These are phyloP conservation scores for Neoitamus cyanurus DNA, from an alignment of 2,888 invertebrate genomes.

Conservation along the genomic window DNA sequence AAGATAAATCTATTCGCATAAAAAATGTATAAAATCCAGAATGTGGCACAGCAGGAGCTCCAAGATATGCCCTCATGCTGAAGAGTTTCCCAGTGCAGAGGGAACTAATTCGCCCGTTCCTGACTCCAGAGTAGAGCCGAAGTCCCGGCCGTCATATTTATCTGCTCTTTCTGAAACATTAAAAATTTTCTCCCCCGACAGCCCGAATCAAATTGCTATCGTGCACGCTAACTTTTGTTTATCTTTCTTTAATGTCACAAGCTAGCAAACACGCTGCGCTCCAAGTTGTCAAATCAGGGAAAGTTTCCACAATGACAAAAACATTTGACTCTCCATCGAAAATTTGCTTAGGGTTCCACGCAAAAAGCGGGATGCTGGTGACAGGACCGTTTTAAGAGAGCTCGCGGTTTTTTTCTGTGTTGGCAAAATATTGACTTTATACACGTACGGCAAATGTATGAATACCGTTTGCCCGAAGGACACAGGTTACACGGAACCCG, in stretches of 20 bases:
- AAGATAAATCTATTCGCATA: not conserved
- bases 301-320: constrained; percentile 25
- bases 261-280: not conserved
- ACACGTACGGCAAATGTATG: constrained; percentile 11
- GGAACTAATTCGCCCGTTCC: not conserved
- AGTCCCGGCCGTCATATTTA: not conserved
- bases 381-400: not conserved
- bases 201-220: constrained; percentile 28
- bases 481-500: not conserved
- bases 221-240: constrained; percentile 17
- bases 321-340: constrained; percentile 30
- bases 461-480: constrained; percentile 6
- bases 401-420: not conserved
- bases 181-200: not conserved
- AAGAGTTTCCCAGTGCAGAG: not conserved
- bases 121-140: not conserved
- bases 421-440: constrained; percentile 7
- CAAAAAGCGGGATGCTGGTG: constrained; percentile 3
- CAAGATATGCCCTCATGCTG: not conserved
- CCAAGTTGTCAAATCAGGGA: constrained; percentile 17
- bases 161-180: not conserved
- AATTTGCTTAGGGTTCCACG: constrained; percentile 27
- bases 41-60: not conserved
- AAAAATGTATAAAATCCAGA: not conserved
- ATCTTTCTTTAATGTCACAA: constrained; percentile 34